Evolutionary conservation across 1,140 invertebrate species (phyloP), one percentile per base, ranked within the genome.

Genomic region (Drosophila tropicalis): DNA sequence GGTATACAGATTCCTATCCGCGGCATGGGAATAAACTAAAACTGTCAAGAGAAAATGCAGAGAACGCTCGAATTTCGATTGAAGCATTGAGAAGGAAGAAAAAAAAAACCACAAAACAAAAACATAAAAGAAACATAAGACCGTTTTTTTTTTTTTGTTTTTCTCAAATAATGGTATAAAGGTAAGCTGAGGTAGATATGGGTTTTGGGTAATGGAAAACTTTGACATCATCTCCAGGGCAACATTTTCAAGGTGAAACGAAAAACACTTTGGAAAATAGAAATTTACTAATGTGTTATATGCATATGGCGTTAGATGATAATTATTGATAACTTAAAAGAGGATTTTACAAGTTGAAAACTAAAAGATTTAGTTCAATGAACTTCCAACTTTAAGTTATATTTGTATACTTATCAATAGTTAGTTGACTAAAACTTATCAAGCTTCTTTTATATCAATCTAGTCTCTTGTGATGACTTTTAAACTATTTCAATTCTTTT

Each of bases 1-100:
- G 5, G 17, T 22, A 22, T 51, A 19, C 3, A 62, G 70, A 66
- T 76, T 62, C 15, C 34, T 22, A n/a, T 40, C 7, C 44, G 9
- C 44, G 19, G 17, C 17, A 19, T 3, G 17, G 44, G 9, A 9
- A 51, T 12, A 51, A 51, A 51, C 44, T 67, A 44, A 40, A 36
- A 51, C 74, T 64, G 70, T 51, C 44, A 51, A 22, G 44, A 51
- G 17, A 51, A 29, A 29, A 51, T 51, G 44, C 44, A 51, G 19
- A 29, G 19, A 51, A 51, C 19, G 3, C 17, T 22, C 44, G 44
- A 22, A 51, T 22, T 51, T 19, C 39, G 41, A 64, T 32, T 54
- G 9, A 22, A 69, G 54, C 22, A 57, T 70, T 15, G 44, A 47
- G 29, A 5, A 29, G 34, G 34, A 22, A 29, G 34, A 9, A 22